These are phyloP conservation scores for Trichomalopsis sarcophagae DNA, from an alignment of 1,140 invertebrate genomes.

Conservation along the genomic window DNA sequence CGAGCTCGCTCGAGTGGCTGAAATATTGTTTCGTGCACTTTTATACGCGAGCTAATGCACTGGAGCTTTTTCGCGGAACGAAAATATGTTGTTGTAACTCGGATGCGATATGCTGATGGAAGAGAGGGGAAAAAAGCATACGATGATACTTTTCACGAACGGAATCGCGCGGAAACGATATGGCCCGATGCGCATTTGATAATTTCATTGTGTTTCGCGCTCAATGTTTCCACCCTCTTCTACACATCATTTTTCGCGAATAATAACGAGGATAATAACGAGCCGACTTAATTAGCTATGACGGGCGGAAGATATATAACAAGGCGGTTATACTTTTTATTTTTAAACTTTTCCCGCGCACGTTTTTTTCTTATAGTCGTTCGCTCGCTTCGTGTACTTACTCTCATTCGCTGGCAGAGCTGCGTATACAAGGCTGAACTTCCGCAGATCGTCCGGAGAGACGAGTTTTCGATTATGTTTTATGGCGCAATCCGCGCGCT, in stretches of 20 bases:
- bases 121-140: too few relatives aligned
- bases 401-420: background rate
- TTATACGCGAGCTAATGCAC: background rate
- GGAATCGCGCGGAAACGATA: background rate
- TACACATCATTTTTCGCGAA: background rate
- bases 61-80: background rate
- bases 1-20: background rate
- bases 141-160: too few relatives aligned
- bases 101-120: too few relatives aligned
- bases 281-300: conserved; percentile 17
- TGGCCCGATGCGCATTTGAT: background rate
- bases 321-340: background rate
- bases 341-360: background rate
- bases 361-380: background rate
- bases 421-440: background rate
- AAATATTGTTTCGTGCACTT: conserved; percentile 6
- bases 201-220: background rate
- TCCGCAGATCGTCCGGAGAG: background rate
- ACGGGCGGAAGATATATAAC: conserved; percentile 19
- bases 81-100: background rate
- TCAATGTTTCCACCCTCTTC: too few relatives aligned
- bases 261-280: conserved; percentile 18
- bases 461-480: conserved; percentile 20
- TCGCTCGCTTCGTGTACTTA: background rate
- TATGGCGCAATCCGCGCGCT: background rate